Base-by-base conservation (phyloP, 2,888 invertebrate genomes). In the Drosophila subquinaria region DNA sequence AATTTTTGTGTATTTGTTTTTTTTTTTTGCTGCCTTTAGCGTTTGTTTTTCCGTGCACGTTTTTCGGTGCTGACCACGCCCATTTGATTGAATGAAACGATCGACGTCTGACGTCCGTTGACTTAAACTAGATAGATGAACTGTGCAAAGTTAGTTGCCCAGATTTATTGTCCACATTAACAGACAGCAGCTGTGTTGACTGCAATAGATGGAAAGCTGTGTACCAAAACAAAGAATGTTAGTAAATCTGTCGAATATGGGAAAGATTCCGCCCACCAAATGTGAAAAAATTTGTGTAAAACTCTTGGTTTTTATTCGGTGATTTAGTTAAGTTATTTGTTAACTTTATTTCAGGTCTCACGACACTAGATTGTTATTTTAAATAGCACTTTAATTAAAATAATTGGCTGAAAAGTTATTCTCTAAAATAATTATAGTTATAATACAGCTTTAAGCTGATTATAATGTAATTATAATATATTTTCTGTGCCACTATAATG, bases 31-130 rank as follows among this genome's bases (percentile, higher is more conserved):
- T 8, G 1, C 9, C 52, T 40, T 48, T 13, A 17, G 5, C n/a
- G 4, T 10, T 15, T 38, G 42, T 36, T 17, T 38, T 56, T 27
- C 27, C 38, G 17, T 55, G 30, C 59, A 40, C 51, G 45, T 23
- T 45, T 65, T 62, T 71, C 35, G 30, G 33, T 23, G 47, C 23
- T 8, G 40, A 23, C 63, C 68, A 64, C 75, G 68, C 43, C 76
- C 55, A 38, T 33, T 72, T 57, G 20, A 59, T 69, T 61, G 23
- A 50, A 48, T 72, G 40, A 56, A 42, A 20, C 55, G 43, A 61
- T 62, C 38, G 36, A 30, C 13, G 23, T 23, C 45, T 36, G 45
- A 30, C 11, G 47, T 35, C 48, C 11, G 38, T 59, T 40, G 30
- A 40, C 23, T 40, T 51, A 33, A 56, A 56, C 43, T 33, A 45